A percentile compares a stretch with the other conserved stretches of the same genome.
phyloP scores from a whole-genome alignment of 2,888 invertebrate species.

The Cryptosula pallasiana region DNA sequence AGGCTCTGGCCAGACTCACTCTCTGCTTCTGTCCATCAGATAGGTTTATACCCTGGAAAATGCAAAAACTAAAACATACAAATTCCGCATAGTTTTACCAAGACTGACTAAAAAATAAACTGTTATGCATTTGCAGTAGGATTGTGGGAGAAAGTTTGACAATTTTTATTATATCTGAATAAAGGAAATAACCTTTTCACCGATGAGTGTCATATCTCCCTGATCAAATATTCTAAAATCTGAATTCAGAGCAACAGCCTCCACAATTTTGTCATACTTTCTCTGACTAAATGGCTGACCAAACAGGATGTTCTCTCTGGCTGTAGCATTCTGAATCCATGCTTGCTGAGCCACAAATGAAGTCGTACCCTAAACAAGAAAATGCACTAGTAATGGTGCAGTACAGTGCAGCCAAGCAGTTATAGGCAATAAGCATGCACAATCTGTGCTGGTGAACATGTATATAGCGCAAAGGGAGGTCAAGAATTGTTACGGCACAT shows the following conservation, averaged over 20 bases:
- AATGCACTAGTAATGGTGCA: too few species aligned
- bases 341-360: conserved; percentile 62
- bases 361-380: conserved; percentile 52
- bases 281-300: conserved; percentile 68
- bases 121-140: too few species aligned
- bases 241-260: conserved; percentile 77
- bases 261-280: conserved; percentile 71
- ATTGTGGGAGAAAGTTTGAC: too few species aligned
- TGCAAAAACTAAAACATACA: too few species aligned
- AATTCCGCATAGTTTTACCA: too few species aligned
- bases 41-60: conserved; percentile 49
- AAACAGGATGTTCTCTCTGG: conserved; percentile 87
- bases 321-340: conserved; percentile 92
- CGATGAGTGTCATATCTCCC: conserved; percentile 86
- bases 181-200: conserved; percentile 56
- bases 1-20: conserved; percentile 48
- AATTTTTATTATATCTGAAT: too few species aligned
- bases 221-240: conserved; percentile 80
- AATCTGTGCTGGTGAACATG: too few species aligned
- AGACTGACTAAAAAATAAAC: too few species aligned
- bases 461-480: background rate
- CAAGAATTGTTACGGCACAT: too few species aligned
- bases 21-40: conserved; percentile 52
- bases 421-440: too few species aligned
- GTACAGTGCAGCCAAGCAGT: too few species aligned